phyloP scores from a whole-genome alignment of 2,888 invertebrate genomes.

The Nemotelus pantherinus region DNA sequence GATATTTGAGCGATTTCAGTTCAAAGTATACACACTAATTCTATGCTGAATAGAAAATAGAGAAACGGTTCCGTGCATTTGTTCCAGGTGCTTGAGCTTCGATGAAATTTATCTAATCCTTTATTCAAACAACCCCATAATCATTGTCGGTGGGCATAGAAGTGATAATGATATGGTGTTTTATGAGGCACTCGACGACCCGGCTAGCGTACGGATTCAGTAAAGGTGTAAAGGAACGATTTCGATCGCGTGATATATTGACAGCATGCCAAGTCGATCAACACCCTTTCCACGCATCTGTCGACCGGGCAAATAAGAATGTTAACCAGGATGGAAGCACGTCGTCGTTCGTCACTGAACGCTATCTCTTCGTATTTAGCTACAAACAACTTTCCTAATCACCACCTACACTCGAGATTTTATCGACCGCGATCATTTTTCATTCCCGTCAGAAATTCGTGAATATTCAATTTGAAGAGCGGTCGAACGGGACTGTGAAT shows the following conservation, averaged over 20 bases:
- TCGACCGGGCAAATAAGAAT: conserved; percentile 28
- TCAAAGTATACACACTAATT: no score
- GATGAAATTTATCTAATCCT: conserved; percentile 35
- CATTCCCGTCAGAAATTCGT: no score
- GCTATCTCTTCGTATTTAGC: neutral
- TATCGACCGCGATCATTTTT: neutral
- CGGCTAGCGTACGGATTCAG: neutral
- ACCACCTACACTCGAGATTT: conserved; percentile 35
- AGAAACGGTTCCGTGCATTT: conserved; percentile 7
- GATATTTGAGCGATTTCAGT: no score
- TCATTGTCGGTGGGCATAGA: conserved; percentile 42
- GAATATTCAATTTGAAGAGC: no score
- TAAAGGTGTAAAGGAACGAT: neutral
- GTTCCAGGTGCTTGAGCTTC: conserved; percentile 19
- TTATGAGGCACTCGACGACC: conserved; percentile 15
- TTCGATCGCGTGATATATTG: conserved; percentile 42
- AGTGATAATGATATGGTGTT: conserved; percentile 48
- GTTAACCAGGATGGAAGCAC: conserved; percentile 30
- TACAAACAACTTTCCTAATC: conserved; percentile 36
- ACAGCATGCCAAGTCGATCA: conserved; percentile 19
- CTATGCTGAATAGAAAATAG: no score
- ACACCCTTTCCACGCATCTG: conserved; percentile 43
- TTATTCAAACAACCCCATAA: conserved; percentile 45
- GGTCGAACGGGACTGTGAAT: no score
- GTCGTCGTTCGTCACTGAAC: neutral